phyloP scores from a whole-genome alignment of 1,140 invertebrate genomes.

The Drosophila mauritiana region DNA sequence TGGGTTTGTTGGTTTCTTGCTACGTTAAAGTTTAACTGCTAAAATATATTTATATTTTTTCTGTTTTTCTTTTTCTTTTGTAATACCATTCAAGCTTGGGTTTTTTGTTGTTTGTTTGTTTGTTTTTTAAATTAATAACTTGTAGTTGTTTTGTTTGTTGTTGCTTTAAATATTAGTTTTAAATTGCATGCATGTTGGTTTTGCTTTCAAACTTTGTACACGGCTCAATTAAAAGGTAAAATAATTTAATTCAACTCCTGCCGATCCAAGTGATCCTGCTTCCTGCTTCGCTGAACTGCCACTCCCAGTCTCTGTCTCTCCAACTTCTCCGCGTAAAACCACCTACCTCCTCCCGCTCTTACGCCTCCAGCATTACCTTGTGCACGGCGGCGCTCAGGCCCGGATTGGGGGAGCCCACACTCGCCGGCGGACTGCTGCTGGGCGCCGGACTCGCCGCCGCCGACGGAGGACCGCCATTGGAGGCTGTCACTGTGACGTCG shows the following conservation, averaged over 20 bases:
- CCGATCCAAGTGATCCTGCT: constrained; percentile 1
- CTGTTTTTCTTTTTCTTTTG: constrained; percentile 15
- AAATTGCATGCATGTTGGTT: constrained; percentile 53
- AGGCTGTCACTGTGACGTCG: constrained; percentile 77
- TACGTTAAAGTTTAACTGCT: constrained; percentile 46
- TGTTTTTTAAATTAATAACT: constrained; percentile 60
- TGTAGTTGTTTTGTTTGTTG: constrained; percentile 69
- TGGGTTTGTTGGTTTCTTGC: constrained; percentile 17
- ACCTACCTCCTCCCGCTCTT: constrained; percentile 69
- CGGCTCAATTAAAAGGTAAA: constrained; percentile 51
- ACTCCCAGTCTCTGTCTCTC: constrained; percentile 51
- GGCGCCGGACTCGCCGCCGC: constrained; percentile 38
- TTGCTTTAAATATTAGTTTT: constrained; percentile 54
- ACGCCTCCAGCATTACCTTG: constrained; percentile 87
- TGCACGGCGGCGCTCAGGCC: constrained; percentile 77
- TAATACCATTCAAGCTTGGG: constrained; percentile 61
- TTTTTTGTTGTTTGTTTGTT: constrained; percentile 31
- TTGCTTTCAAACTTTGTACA: constrained; percentile 62
- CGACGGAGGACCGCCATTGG: constrained; percentile 56
- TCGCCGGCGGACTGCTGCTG: constrained; percentile 55
- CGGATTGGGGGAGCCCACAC: constrained; percentile 33
- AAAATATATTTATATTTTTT: constrained; percentile 46
- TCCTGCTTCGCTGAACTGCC: constrained; percentile 6
- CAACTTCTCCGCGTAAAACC: constrained; percentile 5
- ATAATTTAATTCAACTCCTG: constrained; percentile 66